Evolutionary conservation across 2,113 vertebrate genomes (phyloP), one percentile per base, ranked within the genome.

Genomic region (Ophthalmolycus amberensis): DNA sequence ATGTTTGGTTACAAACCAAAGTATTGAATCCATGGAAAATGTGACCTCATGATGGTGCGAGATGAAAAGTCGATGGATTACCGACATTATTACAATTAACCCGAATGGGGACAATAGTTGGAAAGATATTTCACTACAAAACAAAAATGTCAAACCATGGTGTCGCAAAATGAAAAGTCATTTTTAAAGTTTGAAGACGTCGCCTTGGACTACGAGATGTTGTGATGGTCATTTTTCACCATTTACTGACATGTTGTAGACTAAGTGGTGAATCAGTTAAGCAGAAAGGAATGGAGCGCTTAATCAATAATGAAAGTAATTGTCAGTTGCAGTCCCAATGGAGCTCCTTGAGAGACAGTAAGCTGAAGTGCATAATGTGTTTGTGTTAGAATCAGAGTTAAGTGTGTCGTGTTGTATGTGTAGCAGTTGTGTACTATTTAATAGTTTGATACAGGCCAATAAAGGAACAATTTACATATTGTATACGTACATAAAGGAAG

Each of bases 251-350:
- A 27, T 44, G 7, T 38, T 58, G 37, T 38, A 40, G 37, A 22
- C 18, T 32, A 5, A n/a, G 63, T 10, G 10, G 29, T 52, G 22
- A 16, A n/a, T 52, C 6, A 12, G 4, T 20, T 12, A 12, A 58
- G 52, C 22, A 29, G 15, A 12, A 25, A 7, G 56, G 15, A 72
- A 62, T 62, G 56, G 27, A 11, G 6, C 11, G 14, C 29, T 38
- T 20, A 18, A 63, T 62, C 29, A 50, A 48, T 63, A 63, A 37
- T 74, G 54, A 44, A 60, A 60, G 25, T 42, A 71, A 10, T 29
- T 27, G 9, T 59, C 27, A 52, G 34, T 25, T 32, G 29, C 22
- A 29, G 29, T n/a, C 14, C 18, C n/a, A 52, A 62, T 22, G 32
- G 56, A 40, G 32, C 54, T 44, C 16, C 4, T 44, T 12, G 15